Evolutionary conservation across 1,140 invertebrate genomes (phyloP).

Genomic region (Drosophila suzukii): DNA sequence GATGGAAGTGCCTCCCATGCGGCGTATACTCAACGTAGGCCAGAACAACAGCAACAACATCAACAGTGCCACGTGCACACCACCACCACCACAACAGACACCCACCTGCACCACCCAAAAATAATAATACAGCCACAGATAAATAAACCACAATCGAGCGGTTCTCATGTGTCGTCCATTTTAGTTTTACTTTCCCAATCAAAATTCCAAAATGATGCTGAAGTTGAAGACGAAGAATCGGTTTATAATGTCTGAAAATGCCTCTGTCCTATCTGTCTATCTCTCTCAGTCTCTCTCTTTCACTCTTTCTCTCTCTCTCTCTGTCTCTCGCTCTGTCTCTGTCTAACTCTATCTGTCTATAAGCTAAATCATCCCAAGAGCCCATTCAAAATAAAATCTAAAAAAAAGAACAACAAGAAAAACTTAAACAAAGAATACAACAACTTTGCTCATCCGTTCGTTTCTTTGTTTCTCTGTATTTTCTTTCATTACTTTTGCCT

Average conservation of each 20-base stretch:
- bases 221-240: constrained; percentile 58
- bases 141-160: constrained; percentile 43
- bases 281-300: constrained; percentile 25
- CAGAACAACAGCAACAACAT: constrained; percentile 37
- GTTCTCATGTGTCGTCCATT: constrained; percentile 58
- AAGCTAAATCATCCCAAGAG: constrained; percentile 66
- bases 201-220: constrained; percentile 48
- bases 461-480: constrained; percentile 66
- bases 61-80: constrained; percentile 22
- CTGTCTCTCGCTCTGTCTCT: constrained; percentile 38
- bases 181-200: constrained; percentile 57
- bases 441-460: constrained; percentile 73
- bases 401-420: constrained; percentile 56
- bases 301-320: constrained; percentile 17
- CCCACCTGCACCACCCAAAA: constrained; percentile 25
- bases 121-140: constrained; percentile 1
- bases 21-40: constrained; percentile 70
- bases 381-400: constrained; percentile 50
- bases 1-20: constrained; percentile 50
- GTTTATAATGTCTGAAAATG: constrained; percentile 38
- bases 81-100: constrained; percentile 25
- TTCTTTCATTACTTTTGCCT: constrained; percentile 42
- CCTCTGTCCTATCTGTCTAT: constrained; percentile 48
- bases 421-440: constrained; percentile 57
- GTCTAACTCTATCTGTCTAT: constrained; percentile 52